A percentile compares a stretch with the other conserved stretches of the same genome.
These are phyloP conservation scores for Thomomys bottae DNA, from an alignment of 2,113 vertebrate species.

Conservation along the genomic window DNA sequence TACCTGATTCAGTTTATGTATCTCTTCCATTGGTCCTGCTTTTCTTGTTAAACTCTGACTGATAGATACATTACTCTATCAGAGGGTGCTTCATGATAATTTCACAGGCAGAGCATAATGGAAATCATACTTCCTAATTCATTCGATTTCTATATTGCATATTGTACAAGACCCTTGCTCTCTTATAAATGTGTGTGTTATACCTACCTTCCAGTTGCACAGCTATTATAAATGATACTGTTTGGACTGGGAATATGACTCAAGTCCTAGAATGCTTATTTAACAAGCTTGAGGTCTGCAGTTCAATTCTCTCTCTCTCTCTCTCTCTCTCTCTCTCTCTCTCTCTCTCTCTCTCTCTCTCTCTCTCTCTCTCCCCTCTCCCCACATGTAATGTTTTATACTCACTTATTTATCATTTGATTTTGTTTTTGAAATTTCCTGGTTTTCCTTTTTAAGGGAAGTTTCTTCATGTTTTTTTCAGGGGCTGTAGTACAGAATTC, in stretches of 20 bases:
- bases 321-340: too few relatives aligned
- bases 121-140: neutral
- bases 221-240: too few relatives aligned
- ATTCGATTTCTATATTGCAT: neutral
- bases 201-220: neutral
- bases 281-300: too few relatives aligned
- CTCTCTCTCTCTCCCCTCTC: too few relatives aligned
- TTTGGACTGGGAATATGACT: too few relatives aligned
- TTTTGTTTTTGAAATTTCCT: neutral
- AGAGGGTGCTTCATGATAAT: neutral
- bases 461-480: slow-evolving; percentile 43
- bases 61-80: neutral
- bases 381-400: too few relatives aligned
- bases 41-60: neutral
- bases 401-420: neutral
- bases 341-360: too few relatives aligned
- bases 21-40: neutral
- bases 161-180: neutral
- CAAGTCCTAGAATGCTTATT: too few relatives aligned
- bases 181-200: neutral
- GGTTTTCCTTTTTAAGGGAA: neutral
- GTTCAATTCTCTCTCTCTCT: too few relatives aligned
- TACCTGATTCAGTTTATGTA: neutral
- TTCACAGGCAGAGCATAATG: neutral
- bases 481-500: neutral